A percentile compares a stretch with the other conserved stretches of the same genome.
Conservation (phyloP, 1,140 invertebrate species). For the Popillia japonica region DNA sequence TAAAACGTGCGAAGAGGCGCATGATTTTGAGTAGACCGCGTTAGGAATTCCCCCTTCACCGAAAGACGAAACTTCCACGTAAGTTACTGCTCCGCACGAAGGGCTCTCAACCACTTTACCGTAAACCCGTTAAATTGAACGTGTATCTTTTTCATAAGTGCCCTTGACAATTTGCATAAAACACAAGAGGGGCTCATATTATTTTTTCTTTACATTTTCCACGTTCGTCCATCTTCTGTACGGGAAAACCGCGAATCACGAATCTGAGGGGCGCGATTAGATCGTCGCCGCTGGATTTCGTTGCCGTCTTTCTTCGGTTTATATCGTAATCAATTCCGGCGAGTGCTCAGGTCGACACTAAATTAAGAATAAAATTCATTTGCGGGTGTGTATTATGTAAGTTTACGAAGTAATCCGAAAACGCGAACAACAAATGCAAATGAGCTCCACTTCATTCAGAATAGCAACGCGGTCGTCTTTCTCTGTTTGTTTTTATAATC, state of each 20-base stretch:
- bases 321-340: constrained; percentile 33
- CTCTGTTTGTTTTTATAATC: constrained; percentile 43
- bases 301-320: constrained; percentile 6
- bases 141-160: constrained; percentile 33
- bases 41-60: not conserved
- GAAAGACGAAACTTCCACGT: constrained; percentile 15
- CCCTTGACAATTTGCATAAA: constrained; percentile 35
- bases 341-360: not conserved
- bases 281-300: not conserved
- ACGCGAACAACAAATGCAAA: constrained; percentile 42
- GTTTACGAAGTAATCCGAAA: constrained; percentile 37
- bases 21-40: constrained; percentile 3
- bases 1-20: constrained; percentile 16
- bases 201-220: constrained; percentile 19
- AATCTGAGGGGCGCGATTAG: constrained; percentile 8
- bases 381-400: constrained; percentile 37
- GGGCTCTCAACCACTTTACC: constrained; percentile 3
- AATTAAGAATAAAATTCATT: constrained; percentile 43
- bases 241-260: not conserved
- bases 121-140: constrained; percentile 35
- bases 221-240: not conserved
- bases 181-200: not conserved
- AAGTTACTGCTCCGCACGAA: constrained; percentile 26
- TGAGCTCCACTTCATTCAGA: constrained; percentile 35
- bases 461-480: constrained; percentile 2